Evolutionary conservation across 1,140 invertebrate genomes (phyloP).

Genomic region (Sipha flava): DNA sequence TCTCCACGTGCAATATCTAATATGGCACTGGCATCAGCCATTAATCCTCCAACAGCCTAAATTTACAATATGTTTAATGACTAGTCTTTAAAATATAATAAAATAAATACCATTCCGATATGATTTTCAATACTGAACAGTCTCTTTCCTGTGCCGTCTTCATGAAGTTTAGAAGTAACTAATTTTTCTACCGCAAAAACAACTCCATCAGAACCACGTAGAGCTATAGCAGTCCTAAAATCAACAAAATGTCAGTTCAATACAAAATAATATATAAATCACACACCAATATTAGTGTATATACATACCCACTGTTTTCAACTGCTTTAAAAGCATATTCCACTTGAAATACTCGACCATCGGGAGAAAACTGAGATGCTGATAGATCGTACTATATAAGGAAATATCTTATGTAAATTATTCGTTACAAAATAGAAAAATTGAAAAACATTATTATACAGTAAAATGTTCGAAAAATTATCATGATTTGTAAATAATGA

Average conservation of each 20-base stretch:
- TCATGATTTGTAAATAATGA: no score
- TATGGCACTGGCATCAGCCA: slow-evolving; percentile 88
- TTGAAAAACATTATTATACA: not conserved
- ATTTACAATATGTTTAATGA: slow-evolving; percentile 33
- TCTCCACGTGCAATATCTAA: slow-evolving; percentile 83
- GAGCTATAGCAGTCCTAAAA: slow-evolving; percentile 75
- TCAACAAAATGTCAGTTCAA: slow-evolving; percentile 25
- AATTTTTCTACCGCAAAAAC: slow-evolving; percentile 97
- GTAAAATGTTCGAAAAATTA: no score
- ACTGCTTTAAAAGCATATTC: slow-evolving; percentile 99
- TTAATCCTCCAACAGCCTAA: slow-evolving; percentile 79
- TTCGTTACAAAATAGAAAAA: slow-evolving; percentile 36
- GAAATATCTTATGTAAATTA: slow-evolving; percentile 34
- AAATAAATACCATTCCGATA: slow-evolving; percentile 72
- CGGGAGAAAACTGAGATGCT: slow-evolving; percentile 98
- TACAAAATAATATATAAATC: not conserved
- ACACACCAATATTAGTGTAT: not conserved
- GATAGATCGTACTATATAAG: slow-evolving; percentile 90
- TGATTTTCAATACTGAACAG: slow-evolving; percentile 91
- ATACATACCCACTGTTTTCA: slow-evolving; percentile 85
- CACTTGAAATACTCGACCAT: slow-evolving; percentile 97
- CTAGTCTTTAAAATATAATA: not conserved
- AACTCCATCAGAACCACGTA: slow-evolving; percentile 91
- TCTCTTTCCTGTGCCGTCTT: slow-evolving; percentile 84
- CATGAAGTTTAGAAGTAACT: slow-evolving; percentile 93